Evolutionary conservation across 2,797 vertebrate species (phyloP).

Genomic region (Oreortyx pictus): DNA sequence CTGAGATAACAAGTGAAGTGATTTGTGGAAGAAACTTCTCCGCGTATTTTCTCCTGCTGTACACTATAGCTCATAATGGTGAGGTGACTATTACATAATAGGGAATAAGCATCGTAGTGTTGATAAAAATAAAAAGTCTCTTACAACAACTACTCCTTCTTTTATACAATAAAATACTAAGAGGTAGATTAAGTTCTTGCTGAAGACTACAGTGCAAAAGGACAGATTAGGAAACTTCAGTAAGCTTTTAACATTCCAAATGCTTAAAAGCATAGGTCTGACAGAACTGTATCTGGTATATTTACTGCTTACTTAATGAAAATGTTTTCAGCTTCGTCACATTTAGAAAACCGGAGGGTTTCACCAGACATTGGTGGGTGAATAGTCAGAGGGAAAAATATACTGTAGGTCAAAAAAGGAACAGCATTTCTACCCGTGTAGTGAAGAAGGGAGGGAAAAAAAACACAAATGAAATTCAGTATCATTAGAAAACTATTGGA

Average conservation of each 20-base stretch:
- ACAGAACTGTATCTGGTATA: no score
- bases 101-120: background rate
- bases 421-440: no score
- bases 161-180: background rate
- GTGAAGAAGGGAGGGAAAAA: no score
- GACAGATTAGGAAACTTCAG: background rate
- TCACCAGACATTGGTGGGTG: no score
- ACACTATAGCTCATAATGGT: background rate
- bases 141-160: background rate
- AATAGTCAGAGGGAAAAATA: no score
- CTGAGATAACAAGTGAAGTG: background rate
- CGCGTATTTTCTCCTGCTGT: background rate
- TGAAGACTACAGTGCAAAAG: background rate
- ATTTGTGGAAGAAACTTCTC: background rate
- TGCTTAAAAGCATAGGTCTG: no score
- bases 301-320: background rate
- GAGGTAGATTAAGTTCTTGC: background rate
- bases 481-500: background rate
- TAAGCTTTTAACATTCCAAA: background rate
- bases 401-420: no score
- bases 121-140: background rate
- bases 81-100: background rate
- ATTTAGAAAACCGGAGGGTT: no score
- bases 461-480: no score
- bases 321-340: no score